Evolutionary conservation across 2,888 invertebrate species (phyloP), one percentile per base, ranked within the genome.

Genomic region (Catocala sponsa): DNA sequence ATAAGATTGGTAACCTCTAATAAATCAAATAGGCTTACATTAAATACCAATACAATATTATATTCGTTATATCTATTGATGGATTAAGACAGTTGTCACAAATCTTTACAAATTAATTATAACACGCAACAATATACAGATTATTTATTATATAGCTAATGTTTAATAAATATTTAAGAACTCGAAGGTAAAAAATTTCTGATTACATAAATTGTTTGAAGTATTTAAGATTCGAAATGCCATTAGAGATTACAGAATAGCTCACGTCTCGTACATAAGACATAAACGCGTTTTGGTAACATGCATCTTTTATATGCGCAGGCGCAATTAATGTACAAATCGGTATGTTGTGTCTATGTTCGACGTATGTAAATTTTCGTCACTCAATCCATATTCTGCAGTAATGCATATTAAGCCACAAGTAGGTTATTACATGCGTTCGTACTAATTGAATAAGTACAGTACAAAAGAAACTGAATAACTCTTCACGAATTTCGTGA

Each of bases 1-100:
- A 78, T 66, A 66, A 62, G 62, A 78, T 72, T 67, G 60, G 59
- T 53, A 63, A 63, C 55, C 51, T 44, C 62, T 43, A 63, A 74
- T 66, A 47, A 72, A 80, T 67, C 62, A 63, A 67, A 61, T 63
- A 61, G 66, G 63, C 61, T 33, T 48, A 35, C 15, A 46, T 58
- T 42, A 47, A 43, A 25, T 65, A 76, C 67, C 55, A 55, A 55
- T 43, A 25, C 2, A 57, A 50, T 57, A 55, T 57, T 60, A 43
- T 57, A 53, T 33, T 53, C 32, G 25, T 25, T 57, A 52, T 32
- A 38, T 38, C 12, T 12, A 10, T 32, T 48, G 12, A 53, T 33
- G 32, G 13, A 6, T 9, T 6, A 13, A 46, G 33, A 9, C n/a
- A 54, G 32, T 54, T 35, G 6, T 35, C 13, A 55, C 35, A 55